Percentiles rank a stretch among this genome's conserved stretches.
These are phyloP conservation scores for Myotis vivesi DNA, from an alignment of 2,797 vertebrate genomes.

Conservation along the genomic window DNA sequence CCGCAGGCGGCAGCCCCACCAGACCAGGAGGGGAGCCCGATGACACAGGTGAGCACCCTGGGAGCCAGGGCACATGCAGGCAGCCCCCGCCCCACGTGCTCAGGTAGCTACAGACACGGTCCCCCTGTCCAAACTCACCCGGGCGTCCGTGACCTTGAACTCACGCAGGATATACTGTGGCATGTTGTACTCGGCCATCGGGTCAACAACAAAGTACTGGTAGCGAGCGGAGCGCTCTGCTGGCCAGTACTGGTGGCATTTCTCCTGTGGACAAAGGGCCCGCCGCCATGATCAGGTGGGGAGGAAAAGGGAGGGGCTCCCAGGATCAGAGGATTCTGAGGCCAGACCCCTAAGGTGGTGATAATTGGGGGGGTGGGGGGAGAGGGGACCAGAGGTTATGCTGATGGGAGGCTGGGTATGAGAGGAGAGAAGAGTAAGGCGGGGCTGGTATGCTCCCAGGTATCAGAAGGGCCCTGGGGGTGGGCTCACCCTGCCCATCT, in stretches of 20 bases:
- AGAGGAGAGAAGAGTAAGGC: neutral
- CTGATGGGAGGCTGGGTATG: neutral
- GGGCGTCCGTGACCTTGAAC: conserved; percentile 97
- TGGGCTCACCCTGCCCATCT: conserved; percentile 94
- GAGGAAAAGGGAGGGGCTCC: neutral
- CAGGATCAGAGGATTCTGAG: neutral
- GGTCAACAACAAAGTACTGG: conserved; percentile 98
- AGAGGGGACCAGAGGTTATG: neutral
- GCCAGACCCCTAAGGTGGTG: neutral
- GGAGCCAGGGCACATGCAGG: neutral
- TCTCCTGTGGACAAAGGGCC: conserved; percentile 87
- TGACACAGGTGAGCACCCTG: neutral
- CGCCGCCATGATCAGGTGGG: neutral
- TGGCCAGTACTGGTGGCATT: conserved; percentile 99
- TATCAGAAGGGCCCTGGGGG: neutral
- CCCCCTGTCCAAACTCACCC: conserved; percentile 85
- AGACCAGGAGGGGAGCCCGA: neutral
- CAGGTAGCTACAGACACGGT: fast-evolving
- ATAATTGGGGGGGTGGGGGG: neutral
- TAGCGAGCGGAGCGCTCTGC: conserved; percentile 96
- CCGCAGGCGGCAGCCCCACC: neutral
- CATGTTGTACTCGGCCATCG: conserved; percentile 99
- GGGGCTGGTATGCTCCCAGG: neutral
- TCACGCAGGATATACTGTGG: conserved; percentile 98
- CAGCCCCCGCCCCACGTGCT: neutral